A percentile compares a stretch with the other conserved stretches of the same genome.
Evolutionary conservation across 1,140 invertebrate species (phyloP).

Genomic region (Ctenoplectra terminalis): DNA sequence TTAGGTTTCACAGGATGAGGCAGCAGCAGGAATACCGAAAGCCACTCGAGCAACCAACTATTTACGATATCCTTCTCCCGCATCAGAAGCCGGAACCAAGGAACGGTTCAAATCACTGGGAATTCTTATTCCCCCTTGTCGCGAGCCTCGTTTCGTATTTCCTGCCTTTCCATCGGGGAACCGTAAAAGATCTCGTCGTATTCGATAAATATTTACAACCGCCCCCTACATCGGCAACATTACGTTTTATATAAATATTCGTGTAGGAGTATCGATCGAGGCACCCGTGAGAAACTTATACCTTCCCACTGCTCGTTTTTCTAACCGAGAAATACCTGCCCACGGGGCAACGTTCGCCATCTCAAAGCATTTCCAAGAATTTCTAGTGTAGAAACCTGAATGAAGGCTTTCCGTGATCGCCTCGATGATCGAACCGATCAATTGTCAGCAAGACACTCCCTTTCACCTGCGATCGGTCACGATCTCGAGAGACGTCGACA

Average conservation of each 20-base stretch:
- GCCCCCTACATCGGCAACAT: neutral
- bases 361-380: slow-evolving; percentile 6
- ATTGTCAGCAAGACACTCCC: slow-evolving; percentile 24
- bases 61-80: slow-evolving; percentile 29
- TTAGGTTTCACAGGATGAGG: slow-evolving; percentile 42
- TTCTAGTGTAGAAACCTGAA: neutral
- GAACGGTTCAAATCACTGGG: neutral
- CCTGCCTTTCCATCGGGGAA: neutral
- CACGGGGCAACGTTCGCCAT: slow-evolving; percentile 13
- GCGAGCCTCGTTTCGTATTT: slow-evolving; percentile 24
- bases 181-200: neutral
- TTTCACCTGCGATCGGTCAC: slow-evolving; percentile 36
- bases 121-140: slow-evolving; percentile 24
- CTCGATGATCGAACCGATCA: slow-evolving; percentile 8
- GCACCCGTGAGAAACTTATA: slow-evolving; percentile 31
- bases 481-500: slow-evolving; percentile 45
- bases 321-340: slow-evolving; percentile 17
- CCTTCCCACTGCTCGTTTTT: slow-evolving; percentile 4
- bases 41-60: slow-evolving; percentile 2
- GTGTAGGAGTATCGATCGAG: neutral
- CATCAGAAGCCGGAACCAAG: slow-evolving; percentile 22
- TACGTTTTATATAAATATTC: slow-evolving; percentile 5
- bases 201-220: slow-evolving; percentile 27
- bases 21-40: neutral
- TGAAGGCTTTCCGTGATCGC: neutral